Percentiles rank a stretch among this genome's conserved stretches.
phyloP scores from a whole-genome alignment of 2,113 vertebrate genomes.

The Hyla sarda region DNA sequence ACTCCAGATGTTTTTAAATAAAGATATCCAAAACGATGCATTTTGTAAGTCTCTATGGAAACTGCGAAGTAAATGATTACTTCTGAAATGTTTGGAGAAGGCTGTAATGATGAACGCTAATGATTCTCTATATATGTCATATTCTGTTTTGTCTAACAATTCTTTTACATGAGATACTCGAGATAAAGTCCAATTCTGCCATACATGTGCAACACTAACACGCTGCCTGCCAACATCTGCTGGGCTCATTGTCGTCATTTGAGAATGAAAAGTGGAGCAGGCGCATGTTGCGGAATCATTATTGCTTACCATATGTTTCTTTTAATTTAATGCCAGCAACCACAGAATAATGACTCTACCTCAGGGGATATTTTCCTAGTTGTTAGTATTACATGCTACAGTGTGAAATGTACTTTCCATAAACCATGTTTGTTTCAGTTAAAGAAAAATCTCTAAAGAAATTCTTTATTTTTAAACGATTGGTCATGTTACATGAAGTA shows the following conservation, averaged over 20 bases:
- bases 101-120: neutral
- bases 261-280: neutral
- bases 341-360: neutral
- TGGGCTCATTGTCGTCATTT: neutral
- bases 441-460: too few relatives aligned
- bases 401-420: neutral
- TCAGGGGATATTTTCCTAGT: neutral
- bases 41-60: neutral
- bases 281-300: neutral
- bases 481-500: too few relatives aligned
- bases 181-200: neutral
- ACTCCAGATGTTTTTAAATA: too few relatives aligned
- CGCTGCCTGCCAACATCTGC: neutral
- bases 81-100: neutral
- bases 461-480: too few relatives aligned
- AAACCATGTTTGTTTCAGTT: neutral
- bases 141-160: neutral
- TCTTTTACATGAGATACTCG: neutral
- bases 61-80: neutral
- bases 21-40: neutral
- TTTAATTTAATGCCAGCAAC: neutral
- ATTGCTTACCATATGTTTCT: neutral
- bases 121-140: neutral
- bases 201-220: neutral
- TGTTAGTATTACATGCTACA: neutral